Percentiles rank a stretch among this genome's conserved stretches.
phyloP scores from a whole-genome alignment of 2,888 invertebrate genomes.

The Lithophane ornitopus region DNA sequence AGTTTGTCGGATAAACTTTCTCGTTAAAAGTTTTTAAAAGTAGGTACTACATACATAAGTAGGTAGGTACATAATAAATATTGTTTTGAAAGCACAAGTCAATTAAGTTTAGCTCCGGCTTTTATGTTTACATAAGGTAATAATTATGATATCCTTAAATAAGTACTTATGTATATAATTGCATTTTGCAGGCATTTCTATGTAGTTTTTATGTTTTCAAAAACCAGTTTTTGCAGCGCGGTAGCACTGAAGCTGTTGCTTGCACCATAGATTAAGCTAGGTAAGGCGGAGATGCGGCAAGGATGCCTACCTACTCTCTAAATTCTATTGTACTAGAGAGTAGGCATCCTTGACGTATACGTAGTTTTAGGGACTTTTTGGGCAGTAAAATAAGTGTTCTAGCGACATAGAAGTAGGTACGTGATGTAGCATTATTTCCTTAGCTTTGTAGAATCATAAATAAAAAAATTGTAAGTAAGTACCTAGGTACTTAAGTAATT shows the following conservation, averaged over 20 bases:
- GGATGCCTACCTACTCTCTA: too few relatives aligned
- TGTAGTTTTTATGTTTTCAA: conserved; percentile 48
- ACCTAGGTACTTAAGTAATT: too few relatives aligned
- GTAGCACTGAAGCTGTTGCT: conserved; percentile 67
- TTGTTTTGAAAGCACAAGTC: conserved; percentile 28
- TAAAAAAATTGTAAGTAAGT: too few relatives aligned
- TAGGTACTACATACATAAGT: too few relatives aligned
- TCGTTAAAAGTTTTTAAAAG: conserved; percentile 24
- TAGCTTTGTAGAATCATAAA: too few relatives aligned
- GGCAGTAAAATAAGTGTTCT: too few relatives aligned
- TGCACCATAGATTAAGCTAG: conserved; percentile 65
- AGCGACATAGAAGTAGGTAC: too few relatives aligned
- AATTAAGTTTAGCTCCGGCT: conserved; percentile 22
- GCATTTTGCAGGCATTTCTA: conserved; percentile 56
- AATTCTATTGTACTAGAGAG: too few relatives aligned
- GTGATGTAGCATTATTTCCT: too few relatives aligned
- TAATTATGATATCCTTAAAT: conserved; percentile 43
- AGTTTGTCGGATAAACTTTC: not conserved
- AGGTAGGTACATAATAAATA: too few relatives aligned
- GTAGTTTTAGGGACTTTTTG: too few relatives aligned
- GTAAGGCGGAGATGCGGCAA: conserved; percentile 36
- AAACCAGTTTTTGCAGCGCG: conserved; percentile 70
- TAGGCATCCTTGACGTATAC: too few relatives aligned
- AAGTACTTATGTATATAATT: conserved; percentile 25
- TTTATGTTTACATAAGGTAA: conserved; percentile 38